phyloP scores from a whole-genome alignment of 2,113 vertebrate genomes.

The Cavia porcellus region DNA sequence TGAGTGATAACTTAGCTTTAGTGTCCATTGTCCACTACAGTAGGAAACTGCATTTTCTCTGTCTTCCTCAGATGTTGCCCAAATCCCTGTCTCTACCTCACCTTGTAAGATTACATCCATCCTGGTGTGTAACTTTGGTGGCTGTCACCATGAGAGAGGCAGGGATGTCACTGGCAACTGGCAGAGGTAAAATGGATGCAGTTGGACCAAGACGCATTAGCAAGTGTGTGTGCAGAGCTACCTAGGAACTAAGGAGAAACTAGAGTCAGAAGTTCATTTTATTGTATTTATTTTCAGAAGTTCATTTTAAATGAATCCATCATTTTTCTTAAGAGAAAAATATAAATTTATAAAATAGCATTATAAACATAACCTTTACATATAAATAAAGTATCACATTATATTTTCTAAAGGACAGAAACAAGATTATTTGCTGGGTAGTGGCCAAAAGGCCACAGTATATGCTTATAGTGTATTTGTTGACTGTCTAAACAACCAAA shows the following conservation, averaged over 20 bases:
- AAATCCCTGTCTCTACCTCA: neutral
- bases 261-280: neutral
- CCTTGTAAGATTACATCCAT: neutral
- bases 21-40: neutral
- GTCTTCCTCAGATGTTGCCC: neutral
- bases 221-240: neutral
- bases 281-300: neutral
- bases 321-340: constrained; percentile 29
- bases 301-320: neutral
- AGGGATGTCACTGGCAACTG: neutral
- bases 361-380: neutral
- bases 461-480: neutral
- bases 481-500: neutral
- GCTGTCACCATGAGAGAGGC: neutral
- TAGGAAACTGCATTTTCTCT: constrained; percentile 35
- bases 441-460: neutral
- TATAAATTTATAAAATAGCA: neutral
- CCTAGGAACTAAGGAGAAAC: neutral
- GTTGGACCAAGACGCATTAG: neutral
- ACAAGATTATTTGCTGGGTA: neutral
- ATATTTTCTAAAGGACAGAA: constrained; percentile 12
- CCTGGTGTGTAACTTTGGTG: neutral
- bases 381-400: neutral
- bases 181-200: neutral
- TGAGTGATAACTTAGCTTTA: constrained; percentile 1